phyloP scores from a whole-genome alignment of 2,888 invertebrate genomes.

The Arctia plantaginis region DNA sequence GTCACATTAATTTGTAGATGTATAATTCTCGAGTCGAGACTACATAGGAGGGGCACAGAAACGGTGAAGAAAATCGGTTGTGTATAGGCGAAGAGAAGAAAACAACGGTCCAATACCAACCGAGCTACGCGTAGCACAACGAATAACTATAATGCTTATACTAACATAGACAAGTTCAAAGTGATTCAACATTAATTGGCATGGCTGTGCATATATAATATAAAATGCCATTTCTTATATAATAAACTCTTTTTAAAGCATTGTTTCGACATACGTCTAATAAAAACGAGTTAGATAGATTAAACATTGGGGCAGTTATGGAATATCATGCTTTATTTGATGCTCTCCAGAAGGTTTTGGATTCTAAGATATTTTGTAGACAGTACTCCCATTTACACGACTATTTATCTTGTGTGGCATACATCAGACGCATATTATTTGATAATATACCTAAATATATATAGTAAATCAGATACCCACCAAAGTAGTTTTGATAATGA shows the following conservation, averaged over 20 bases:
- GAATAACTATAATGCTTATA: constrained; percentile 11
- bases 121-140: not conserved
- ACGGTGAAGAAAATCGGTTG: not conserved
- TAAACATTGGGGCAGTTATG: not conserved
- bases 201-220: not conserved
- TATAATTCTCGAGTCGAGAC: no score
- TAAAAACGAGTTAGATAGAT: not conserved
- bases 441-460: no score
- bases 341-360: not conserved
- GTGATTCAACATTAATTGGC: not conserved
- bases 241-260: not conserved
- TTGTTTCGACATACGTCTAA: not conserved
- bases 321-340: not conserved
- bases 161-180: not conserved
- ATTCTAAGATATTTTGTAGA: no score
- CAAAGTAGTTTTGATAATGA: no score
- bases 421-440: no score
- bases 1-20: not conserved
- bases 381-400: no score
- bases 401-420: no score
- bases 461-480: no score
- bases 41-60: no score
- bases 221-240: not conserved
- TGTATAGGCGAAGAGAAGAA: not conserved
- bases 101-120: not conserved